Conservation (phyloP, 1,140 invertebrate genomes). For the Potamilus streckersoni region DNA sequence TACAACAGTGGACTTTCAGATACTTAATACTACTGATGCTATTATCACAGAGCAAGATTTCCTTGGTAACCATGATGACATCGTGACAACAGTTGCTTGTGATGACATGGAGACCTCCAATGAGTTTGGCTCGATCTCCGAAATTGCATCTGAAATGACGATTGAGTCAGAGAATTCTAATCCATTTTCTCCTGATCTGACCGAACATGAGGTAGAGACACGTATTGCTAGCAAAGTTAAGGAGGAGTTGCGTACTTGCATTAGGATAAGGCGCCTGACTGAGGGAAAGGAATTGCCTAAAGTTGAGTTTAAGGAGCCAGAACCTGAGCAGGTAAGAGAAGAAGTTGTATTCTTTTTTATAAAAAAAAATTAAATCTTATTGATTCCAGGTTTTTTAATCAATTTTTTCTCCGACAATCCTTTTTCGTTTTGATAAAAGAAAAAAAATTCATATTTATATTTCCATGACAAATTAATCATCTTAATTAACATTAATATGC, state of each 20-base stretch:
- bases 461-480: background rate
- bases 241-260: conserved; percentile 87
- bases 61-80: background rate
- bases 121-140: background rate
- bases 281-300: conserved; percentile 62
- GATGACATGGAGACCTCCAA: conserved; percentile 4
- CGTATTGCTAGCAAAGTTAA: conserved; percentile 86
- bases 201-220: conserved; percentile 3
- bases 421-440: background rate
- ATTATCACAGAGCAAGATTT: background rate
- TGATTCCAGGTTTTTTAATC: background rate
- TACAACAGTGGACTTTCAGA: too few species aligned
- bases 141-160: conserved; percentile 11
- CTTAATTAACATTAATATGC: background rate
- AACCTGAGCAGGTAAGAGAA: conserved; percentile 36
- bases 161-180: background rate
- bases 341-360: background rate
- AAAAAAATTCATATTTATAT: background rate
- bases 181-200: conserved; percentile 8
- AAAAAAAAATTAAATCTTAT: too few species aligned
- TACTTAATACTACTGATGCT: too few species aligned
- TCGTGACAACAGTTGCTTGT: background rate
- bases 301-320: conserved; percentile 42
- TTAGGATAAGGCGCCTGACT: conserved; percentile 82
- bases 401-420: background rate